Evolutionary conservation across 2,888 invertebrate species (phyloP).

Genomic region (Tachina fera): DNA sequence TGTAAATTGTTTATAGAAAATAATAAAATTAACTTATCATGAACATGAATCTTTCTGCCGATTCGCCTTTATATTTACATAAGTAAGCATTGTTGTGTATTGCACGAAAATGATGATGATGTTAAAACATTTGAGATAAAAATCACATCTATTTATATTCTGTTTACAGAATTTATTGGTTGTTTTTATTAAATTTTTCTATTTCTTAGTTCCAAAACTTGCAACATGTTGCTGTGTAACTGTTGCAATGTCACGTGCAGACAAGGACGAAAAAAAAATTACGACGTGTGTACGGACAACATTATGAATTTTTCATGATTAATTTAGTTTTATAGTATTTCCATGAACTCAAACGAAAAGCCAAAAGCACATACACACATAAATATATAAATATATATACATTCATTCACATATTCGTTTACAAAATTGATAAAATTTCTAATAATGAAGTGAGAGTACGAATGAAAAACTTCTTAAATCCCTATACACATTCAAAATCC

Average conservation of each 20-base stretch:
- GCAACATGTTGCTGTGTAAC: constrained; percentile 66
- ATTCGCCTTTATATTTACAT: background rate
- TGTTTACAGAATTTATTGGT: constrained; percentile 65
- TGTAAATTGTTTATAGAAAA: constrained; percentile 46
- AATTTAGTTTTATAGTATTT: constrained; percentile 55
- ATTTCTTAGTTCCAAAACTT: constrained; percentile 28
- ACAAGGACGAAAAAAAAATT: constrained; percentile 14
- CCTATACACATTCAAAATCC: constrained; percentile 13
- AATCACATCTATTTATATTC: constrained; percentile 39
- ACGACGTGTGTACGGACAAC: constrained; percentile 50
- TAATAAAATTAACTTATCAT: constrained; percentile 66
- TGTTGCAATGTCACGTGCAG: constrained; percentile 69
- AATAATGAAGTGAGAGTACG: background rate
- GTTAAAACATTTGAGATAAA: constrained; percentile 49
- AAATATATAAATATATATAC: background rate
- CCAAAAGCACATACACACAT: background rate
- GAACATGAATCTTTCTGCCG: constrained; percentile 20
- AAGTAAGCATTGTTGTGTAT: background rate
- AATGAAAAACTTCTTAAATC: constrained; percentile 1
- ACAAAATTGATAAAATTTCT: background rate
- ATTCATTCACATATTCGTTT: constrained; percentile 1
- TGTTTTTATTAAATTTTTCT: constrained; percentile 62
- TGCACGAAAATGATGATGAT: constrained; percentile 24
- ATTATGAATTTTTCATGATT: constrained; percentile 70
- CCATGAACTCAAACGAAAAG: background rate